Conservation (phyloP, 2,797 vertebrate species). For the Meda fulgida region DNA sequence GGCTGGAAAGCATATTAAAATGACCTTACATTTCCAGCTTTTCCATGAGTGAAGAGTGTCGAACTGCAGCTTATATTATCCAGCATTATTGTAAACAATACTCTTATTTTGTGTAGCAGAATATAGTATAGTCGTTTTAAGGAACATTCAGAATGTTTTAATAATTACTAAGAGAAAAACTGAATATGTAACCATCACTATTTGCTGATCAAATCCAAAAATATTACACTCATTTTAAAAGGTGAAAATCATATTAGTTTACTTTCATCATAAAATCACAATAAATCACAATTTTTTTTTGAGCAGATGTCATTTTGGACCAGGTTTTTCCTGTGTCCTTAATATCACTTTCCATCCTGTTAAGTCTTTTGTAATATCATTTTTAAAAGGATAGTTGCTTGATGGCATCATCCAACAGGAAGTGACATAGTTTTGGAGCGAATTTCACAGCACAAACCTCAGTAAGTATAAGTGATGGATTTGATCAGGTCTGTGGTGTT, state of each 20-base stretch:
- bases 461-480: background rate
- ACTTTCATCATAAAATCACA: background rate
- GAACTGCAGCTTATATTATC: too few species aligned
- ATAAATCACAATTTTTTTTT: background rate
- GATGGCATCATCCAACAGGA: background rate
- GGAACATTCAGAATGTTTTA: too few species aligned
- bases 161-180: too few species aligned
- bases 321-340: background rate
- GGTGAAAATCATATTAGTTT: background rate
- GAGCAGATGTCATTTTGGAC: background rate
- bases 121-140: too few species aligned
- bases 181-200: too few species aligned
- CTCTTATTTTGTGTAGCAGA: too few species aligned
- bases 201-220: too few species aligned
- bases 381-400: too few species aligned
- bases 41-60: too few species aligned
- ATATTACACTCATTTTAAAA: background rate
- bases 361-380: background rate
- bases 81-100: too few species aligned
- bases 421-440: background rate
- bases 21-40: too few species aligned
- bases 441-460: background rate
- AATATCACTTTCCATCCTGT: background rate
- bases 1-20: too few species aligned
- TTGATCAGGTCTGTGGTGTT: background rate